Conservation (phyloP, 2,797 vertebrate species). For the Babyrousa celebensis region DNA sequence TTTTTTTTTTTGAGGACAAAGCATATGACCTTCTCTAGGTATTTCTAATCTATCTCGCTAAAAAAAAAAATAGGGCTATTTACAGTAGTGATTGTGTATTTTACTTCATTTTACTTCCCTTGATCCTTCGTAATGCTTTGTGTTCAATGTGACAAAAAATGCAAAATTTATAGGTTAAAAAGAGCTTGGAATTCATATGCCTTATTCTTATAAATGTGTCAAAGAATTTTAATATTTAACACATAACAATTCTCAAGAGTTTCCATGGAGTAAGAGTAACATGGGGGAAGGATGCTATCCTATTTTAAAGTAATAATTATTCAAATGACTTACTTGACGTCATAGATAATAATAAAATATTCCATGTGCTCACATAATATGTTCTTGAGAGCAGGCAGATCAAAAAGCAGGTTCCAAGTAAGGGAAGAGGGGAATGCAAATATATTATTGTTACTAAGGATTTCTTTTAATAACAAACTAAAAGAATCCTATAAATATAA, state of each 20-base stretch:
- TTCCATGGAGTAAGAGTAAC: background rate
- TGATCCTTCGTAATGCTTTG: background rate
- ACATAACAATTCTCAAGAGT: slow-evolving; percentile 11
- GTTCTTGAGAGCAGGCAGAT: background rate
- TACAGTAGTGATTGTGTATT: background rate
- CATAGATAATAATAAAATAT: background rate
- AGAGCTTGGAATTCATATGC: background rate
- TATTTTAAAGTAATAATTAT: slow-evolving; percentile 42
- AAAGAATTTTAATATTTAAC: slow-evolving; percentile 51
- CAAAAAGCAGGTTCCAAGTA: background rate
- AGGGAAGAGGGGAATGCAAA: background rate
- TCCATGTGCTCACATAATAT: background rate
- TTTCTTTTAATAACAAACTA: background rate
- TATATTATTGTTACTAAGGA: background rate
- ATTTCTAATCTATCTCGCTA: background rate
- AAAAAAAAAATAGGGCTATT: background rate
- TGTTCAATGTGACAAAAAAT: background rate
- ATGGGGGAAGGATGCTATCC: background rate
- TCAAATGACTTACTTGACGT: slow-evolving; percentile 6
- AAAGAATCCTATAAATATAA: background rate
- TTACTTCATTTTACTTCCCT: slow-evolving; percentile 8
- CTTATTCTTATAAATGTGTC: slow-evolving; percentile 37
- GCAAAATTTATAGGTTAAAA: background rate
- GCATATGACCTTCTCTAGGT: background rate
- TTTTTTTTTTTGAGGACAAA: slow-evolving; percentile 32